Percentiles rank a stretch among this genome's conserved stretches.
These are phyloP conservation scores for Nomada goodeniana DNA, from an alignment of 2,888 invertebrate species.

Conservation along the genomic window DNA sequence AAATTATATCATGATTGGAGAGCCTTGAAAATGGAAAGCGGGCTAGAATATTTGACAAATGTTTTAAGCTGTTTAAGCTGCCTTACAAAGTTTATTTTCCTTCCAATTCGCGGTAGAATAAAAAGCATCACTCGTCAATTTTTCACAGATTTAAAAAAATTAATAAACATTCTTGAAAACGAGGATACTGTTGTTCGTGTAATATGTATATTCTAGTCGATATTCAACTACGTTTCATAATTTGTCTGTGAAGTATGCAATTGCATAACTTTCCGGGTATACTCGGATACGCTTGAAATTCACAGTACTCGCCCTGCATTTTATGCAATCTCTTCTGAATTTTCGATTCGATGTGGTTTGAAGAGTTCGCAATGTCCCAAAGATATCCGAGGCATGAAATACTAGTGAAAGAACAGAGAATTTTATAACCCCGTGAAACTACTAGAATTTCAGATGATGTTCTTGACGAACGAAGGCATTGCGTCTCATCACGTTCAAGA, in stretches of 20 bases:
- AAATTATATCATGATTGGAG: not conserved
- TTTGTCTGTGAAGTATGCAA: not conserved
- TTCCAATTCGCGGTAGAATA: too few relatives aligned
- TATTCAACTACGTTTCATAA: not conserved
- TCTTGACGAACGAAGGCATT: not conserved
- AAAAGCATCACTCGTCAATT: too few relatives aligned
- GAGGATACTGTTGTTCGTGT: not conserved
- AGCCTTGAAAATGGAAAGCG: not conserved
- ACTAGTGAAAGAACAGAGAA: not conserved
- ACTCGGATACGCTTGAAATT: not conserved
- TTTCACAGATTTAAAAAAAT: too few relatives aligned
- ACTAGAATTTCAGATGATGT: not conserved
- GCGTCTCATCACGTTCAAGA: not conserved
- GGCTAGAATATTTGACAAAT: too few relatives aligned
- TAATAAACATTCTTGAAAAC: not conserved
- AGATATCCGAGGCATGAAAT: conserved; percentile 8
- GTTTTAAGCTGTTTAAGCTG: too few relatives aligned
- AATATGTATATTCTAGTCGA: not conserved
- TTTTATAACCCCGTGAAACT: not conserved
- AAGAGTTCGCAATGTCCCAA: not conserved
- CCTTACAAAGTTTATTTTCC: too few relatives aligned
- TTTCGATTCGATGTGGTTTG: conserved; percentile 14
- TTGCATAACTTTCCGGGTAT: not conserved
- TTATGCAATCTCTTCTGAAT: conserved; percentile 33
- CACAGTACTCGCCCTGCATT: not conserved